Percentiles rank a stretch among this genome's conserved stretches.
Evolutionary conservation across 1,140 invertebrate genomes (phyloP).

Genomic region (Heliconius himera): DNA sequence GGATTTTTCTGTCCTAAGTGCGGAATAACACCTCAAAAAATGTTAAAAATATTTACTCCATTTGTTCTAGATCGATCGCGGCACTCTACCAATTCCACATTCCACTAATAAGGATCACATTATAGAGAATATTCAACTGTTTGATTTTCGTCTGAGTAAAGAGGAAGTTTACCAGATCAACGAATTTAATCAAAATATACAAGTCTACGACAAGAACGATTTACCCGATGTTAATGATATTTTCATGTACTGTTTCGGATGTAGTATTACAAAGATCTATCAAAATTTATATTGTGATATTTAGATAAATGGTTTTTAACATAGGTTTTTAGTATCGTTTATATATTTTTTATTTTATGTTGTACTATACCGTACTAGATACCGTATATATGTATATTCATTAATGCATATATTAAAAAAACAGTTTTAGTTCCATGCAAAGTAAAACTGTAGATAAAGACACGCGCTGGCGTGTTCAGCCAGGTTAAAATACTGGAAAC

Average conservation of each 20-base stretch:
- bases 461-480: too few relatives aligned
- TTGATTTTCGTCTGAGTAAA: slow-evolving; percentile 17
- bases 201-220: not conserved
- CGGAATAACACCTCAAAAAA: too few relatives aligned
- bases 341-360: not conserved
- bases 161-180: slow-evolving; percentile 16
- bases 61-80: slow-evolving; percentile 25
- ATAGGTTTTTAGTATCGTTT: not conserved
- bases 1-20: too few relatives aligned
- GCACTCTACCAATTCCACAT: slow-evolving; percentile 11
- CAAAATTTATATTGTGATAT: not conserved
- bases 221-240: not conserved
- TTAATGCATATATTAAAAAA: too few relatives aligned
- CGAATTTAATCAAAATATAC: slow-evolving; percentile 17
- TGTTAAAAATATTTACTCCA: not conserved
- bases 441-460: too few relatives aligned
- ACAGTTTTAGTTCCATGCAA: too few relatives aligned
- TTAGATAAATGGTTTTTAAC: not conserved
- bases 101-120: slow-evolving; percentile 18
- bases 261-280: not conserved
- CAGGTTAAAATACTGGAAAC: too few relatives aligned
- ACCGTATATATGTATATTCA: too few relatives aligned
- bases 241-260: not conserved
- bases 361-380: too few relatives aligned
- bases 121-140: slow-evolving; percentile 9